phyloP scores from a whole-genome alignment of 2,888 invertebrate species.

The Ypsolopha scabrella region DNA sequence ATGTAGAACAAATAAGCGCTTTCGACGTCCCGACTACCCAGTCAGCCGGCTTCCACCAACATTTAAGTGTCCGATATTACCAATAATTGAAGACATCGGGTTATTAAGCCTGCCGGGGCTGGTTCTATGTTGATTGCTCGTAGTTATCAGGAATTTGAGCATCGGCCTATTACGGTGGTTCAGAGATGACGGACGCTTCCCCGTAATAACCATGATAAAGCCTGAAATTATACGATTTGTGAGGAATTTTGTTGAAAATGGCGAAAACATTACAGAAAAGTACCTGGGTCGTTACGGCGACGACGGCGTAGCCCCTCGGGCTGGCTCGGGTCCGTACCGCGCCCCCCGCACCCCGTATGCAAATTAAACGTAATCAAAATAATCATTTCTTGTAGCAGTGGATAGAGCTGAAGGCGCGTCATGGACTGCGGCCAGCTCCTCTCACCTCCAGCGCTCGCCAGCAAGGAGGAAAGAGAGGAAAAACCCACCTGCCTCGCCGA shows the following conservation, averaged over 20 bases:
- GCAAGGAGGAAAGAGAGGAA: conserved; percentile 23
- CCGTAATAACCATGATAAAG: conserved; percentile 68
- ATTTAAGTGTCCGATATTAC: conserved; percentile 63
- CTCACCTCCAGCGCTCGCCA: conserved; percentile 23
- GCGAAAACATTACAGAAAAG: conserved; percentile 70
- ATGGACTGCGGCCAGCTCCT: conserved; percentile 25
- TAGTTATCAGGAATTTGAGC: conserved; percentile 66
- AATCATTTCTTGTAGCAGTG: conserved; percentile 52
- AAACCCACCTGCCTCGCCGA: conserved; percentile 30
- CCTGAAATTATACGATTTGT: conserved; percentile 68
- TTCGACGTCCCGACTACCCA: conserved; percentile 23
- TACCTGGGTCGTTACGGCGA: conserved; percentile 61
- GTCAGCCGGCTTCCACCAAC: conserved; percentile 60
- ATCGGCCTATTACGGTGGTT: conserved; percentile 55
- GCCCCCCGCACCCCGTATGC: conserved; percentile 40
- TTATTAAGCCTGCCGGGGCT: conserved; percentile 56
- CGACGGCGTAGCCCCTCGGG: conserved; percentile 26
- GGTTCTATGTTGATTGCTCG: conserved; percentile 63
- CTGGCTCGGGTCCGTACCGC: conserved; percentile 42
- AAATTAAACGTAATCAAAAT: conserved; percentile 71
- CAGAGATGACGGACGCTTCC: conserved; percentile 57
- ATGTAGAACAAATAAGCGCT: conserved; percentile 31
- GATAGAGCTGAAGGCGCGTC: conserved; percentile 25
- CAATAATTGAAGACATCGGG: conserved; percentile 60
- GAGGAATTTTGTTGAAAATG: conserved; percentile 69